Evolutionary conservation across 2,113 vertebrate genomes (phyloP).

Genomic region (Gadus macrocephalus): DNA sequence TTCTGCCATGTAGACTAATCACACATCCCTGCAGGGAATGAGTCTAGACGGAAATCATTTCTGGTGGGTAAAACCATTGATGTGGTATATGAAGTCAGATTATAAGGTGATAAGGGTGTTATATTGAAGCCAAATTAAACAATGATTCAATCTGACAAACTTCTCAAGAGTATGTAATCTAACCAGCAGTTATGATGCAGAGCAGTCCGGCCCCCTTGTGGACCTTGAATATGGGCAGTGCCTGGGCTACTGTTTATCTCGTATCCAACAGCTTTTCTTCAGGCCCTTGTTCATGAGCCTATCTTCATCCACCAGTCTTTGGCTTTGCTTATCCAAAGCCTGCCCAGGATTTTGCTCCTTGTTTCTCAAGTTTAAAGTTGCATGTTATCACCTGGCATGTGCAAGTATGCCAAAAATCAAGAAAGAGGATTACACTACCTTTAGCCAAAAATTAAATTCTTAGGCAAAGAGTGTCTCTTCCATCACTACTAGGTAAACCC

Average conservation of each 20-base stretch:
- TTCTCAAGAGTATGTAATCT: not conserved
- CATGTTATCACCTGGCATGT: conserved; percentile 25
- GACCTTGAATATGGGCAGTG: conserved; percentile 55
- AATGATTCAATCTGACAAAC: not conserved
- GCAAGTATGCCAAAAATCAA: conserved; percentile 25
- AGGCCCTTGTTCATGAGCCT: conserved; percentile 44
- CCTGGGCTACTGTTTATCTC: conserved; percentile 56
- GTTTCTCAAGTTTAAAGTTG: conserved; percentile 30
- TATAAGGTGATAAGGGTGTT: too few relatives aligned
- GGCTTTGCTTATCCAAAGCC: conserved; percentile 49
- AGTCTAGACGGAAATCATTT: conserved; percentile 60
- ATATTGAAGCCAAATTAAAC: not conserved
- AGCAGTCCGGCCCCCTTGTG: conserved; percentile 48
- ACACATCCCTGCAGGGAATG: conserved; percentile 47
- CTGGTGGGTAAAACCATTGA: conserved; percentile 25
- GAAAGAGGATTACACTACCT: conserved; percentile 12
- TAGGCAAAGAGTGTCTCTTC: not conserved
- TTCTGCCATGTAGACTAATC: conserved; percentile 24
- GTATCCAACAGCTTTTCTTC: conserved; percentile 55
- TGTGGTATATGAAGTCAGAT: conserved; percentile 15
- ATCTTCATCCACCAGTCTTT: conserved; percentile 60
- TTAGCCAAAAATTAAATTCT: conserved; percentile 16
- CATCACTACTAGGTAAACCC: conserved; percentile 2
- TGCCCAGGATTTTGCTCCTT: conserved; percentile 40
- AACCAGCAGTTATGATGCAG: conserved; percentile 17